Conservation (phyloP, 2,113 vertebrate species). For the Archocentrus centrarchus region DNA sequence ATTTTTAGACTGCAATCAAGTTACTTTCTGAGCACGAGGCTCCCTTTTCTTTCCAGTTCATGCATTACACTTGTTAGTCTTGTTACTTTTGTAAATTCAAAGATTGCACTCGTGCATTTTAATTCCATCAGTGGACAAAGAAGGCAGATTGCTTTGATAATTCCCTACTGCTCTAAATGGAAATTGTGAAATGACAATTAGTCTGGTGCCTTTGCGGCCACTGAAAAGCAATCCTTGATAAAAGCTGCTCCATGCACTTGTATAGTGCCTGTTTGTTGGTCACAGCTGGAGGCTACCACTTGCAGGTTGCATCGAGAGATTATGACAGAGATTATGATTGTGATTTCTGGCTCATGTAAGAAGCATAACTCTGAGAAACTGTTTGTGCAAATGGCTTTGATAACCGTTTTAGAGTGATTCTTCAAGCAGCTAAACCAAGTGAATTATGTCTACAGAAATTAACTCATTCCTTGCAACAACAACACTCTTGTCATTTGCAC, state of each 20-base stretch:
- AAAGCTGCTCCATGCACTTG: conserved; percentile 60
- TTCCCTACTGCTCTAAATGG: conserved; percentile 12
- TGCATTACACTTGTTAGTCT: not conserved
- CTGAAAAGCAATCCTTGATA: conserved; percentile 53
- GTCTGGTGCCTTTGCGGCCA: conserved; percentile 52
- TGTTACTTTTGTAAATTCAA: conserved; percentile 14
- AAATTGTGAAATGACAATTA: conserved; percentile 59
- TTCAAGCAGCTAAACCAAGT: conserved; percentile 15
- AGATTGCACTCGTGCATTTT: conserved; percentile 20
- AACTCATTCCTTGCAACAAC: not conserved
- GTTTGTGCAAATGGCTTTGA: conserved; percentile 22
- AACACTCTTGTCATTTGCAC: conserved; percentile 28
- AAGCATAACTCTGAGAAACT: conserved; percentile 20
- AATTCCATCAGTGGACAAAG: conserved; percentile 35
- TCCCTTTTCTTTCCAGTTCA: conserved; percentile 11
- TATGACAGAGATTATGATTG: conserved; percentile 39
- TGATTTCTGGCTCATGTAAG: conserved; percentile 42
- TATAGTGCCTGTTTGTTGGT: conserved; percentile 46
- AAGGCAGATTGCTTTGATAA: conserved; percentile 46
- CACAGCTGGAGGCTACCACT: conserved; percentile 59
- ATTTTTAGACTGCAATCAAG: conserved; percentile 59
- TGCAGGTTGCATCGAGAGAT: conserved; percentile 47
- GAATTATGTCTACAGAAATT: not conserved
- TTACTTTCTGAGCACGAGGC: conserved; percentile 6
- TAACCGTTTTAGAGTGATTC: conserved; percentile 10